Percentiles rank a stretch among this genome's conserved stretches.
phyloP scores from a whole-genome alignment of 2,888 invertebrate genomes.

The Drosophila austrosaltans region DNA sequence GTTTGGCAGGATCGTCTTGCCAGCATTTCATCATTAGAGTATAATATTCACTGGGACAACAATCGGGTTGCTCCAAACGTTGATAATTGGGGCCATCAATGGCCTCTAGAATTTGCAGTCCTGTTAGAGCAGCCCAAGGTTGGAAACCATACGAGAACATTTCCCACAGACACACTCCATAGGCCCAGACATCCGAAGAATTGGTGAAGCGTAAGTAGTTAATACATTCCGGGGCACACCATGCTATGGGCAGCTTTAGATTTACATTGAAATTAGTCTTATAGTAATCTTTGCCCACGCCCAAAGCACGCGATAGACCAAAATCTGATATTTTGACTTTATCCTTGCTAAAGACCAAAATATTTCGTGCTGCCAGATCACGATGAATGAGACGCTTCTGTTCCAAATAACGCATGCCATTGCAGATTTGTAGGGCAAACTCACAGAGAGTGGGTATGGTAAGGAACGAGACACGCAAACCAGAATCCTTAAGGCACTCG shows the following conservation, averaged over 20 bases:
- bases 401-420: constrained; percentile 99
- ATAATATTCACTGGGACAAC: constrained; percentile 97
- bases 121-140: constrained; percentile 98
- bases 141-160: constrained; percentile 99
- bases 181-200: constrained; percentile 99
- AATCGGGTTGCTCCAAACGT: constrained; percentile 96
- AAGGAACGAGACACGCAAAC: constrained; percentile 93
- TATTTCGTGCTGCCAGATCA: constrained; percentile 98
- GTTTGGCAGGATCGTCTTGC: constrained; percentile 94
- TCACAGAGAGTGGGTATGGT: constrained; percentile 96
- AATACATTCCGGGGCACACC: constrained; percentile 99
- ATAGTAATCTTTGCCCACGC: constrained; percentile 99
- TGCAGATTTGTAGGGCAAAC: constrained; percentile 97
- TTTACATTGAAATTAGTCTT: constrained; percentile 99
- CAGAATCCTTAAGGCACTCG: constrained; percentile 97
- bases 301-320: constrained; percentile 96
- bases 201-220: constrained; percentile 97
- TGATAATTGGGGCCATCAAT: constrained; percentile 96
- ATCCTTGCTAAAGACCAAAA: constrained; percentile 97
- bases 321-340: constrained; percentile 99
- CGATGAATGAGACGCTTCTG: constrained; percentile 98
- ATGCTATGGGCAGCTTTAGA: constrained; percentile 98
- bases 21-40: constrained; percentile 97
- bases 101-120: constrained; percentile 96
- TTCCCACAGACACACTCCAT: constrained; percentile 99